Evolutionary conservation across 1,140 invertebrate species (phyloP).

Genomic region (Heliconius nattereri): DNA sequence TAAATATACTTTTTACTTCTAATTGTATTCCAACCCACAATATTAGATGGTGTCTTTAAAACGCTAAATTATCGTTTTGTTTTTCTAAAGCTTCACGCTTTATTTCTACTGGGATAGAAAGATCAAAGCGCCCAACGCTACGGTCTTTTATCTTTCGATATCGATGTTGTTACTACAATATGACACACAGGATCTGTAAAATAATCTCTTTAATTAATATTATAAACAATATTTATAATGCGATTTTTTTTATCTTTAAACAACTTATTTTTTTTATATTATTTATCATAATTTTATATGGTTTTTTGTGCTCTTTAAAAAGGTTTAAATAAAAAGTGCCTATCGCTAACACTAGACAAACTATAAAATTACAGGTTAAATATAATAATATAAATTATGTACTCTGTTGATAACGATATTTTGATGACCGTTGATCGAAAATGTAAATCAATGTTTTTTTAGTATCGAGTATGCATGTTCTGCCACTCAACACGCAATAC

Average conservation of each 20-base stretch:
- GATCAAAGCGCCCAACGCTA: too few species aligned
- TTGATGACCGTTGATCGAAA: neutral
- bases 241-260: neutral
- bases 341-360: slow-evolving; percentile 13
- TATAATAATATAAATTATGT: slow-evolving; percentile 14
- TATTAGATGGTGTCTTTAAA: too few species aligned
- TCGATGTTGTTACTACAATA: neutral
- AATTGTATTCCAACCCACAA: too few species aligned
- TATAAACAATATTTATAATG: neutral
- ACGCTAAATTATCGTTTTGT: too few species aligned
- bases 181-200: neutral
- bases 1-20: too few species aligned
- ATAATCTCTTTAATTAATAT: slow-evolving; percentile 7
- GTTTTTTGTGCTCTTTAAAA: neutral
- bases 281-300: slow-evolving; percentile 1
- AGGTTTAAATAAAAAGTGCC: neutral
- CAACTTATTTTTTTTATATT: neutral
- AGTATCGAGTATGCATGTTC: too few species aligned
- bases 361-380: slow-evolving; percentile 11
- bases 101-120: too few species aligned
- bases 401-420: neutral
- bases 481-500: too few species aligned
- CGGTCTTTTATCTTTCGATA: neutral
- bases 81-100: too few species aligned
- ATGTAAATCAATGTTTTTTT: neutral